phyloP scores from a whole-genome alignment of 2,888 invertebrate species.

The Brachyptera putata region DNA sequence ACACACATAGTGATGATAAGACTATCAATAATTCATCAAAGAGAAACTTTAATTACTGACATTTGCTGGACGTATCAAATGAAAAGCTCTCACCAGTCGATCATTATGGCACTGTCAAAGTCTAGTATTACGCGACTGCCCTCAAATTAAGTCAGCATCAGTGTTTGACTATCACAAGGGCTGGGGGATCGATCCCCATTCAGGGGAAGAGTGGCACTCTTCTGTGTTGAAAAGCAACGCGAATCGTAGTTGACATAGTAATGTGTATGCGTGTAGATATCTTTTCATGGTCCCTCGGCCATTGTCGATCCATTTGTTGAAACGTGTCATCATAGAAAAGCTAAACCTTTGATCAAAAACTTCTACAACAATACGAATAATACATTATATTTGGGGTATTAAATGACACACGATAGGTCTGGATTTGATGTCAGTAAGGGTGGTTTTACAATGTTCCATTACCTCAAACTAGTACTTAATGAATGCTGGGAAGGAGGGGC shows the following conservation, averaged over 20 bases:
- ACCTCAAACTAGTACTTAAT: constrained; percentile 21
- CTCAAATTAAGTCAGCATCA: not conserved
- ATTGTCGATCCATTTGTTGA: constrained; percentile 11
- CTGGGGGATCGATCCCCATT: not conserved
- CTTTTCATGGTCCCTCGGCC: not conserved
- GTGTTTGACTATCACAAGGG: not conserved
- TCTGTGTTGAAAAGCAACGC: too few relatives aligned
- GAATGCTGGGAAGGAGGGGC: not conserved
- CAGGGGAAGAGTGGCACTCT: not conserved
- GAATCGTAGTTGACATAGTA: constrained; percentile 1
- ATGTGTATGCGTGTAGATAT: not conserved
- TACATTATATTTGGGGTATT: constrained; percentile 7
- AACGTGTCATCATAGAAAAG: constrained; percentile 12
- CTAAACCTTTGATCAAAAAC: constrained; percentile 17
- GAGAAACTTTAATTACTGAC: constrained; percentile 5
- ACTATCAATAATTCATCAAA: constrained; percentile 5
- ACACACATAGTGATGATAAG: too few relatives aligned
- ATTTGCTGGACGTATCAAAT: not conserved
- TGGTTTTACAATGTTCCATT: constrained; percentile 13
- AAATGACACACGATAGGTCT: constrained; percentile 13
- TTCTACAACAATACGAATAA: constrained; percentile 11
- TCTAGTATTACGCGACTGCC: too few relatives aligned
- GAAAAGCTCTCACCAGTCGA: not conserved
- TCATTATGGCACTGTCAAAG: too few relatives aligned
- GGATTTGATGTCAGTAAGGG: constrained; percentile 16